Base-by-base conservation (phyloP, 2,113 vertebrate genomes). In the Ciconia stormi region DNA sequence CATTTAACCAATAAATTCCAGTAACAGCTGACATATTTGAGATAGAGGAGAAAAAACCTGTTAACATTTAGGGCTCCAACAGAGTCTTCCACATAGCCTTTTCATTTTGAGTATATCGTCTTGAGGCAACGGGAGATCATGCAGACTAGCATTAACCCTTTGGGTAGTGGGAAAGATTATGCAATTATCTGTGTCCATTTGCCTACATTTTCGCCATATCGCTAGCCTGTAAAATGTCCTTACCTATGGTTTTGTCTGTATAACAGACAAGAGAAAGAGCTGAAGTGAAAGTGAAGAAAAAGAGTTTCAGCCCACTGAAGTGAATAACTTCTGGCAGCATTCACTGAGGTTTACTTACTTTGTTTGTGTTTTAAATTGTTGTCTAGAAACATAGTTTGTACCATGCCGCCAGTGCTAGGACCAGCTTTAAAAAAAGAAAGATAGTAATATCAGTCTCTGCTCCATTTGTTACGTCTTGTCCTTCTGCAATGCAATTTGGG, bases 1-100 rank as follows among this genome's bases (percentile, higher is more conserved):
- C 73, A 52, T 91, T 96, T 97, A 91, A 89, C 72, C 47, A 93
- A 95, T 96, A 91, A 89, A 91, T 96, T 93, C 59, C 50, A 49
- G 72, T 93, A 90, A 93, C 50, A 90, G 40, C 87, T 95, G 92
- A 89, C 56, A 53, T 89, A 89, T 44, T 81, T 91, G 89, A 95
- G 89, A 81, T 67, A 93, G 52, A 87, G 55, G 52, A 93, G 56
- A 1, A 67, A 63, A 92, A 71, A 55, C 30, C 2, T 53, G 21
- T 63, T 74, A 81, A 74, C 14, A n/a, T 52, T 89, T 50, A 89
- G 86, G 62, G 19, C 50, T 95, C 13, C 63, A 50, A 13, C 22
- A 69, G 67, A 80, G 63, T 47, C 26, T 76, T 93, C 56, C 61
- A 22, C 18, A 23, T 29, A 66, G 84, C 27, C 50, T 93, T 95